A percentile compares a stretch with the other conserved stretches of the same genome.
Evolutionary conservation across 30 jellyfish, hydroid and myxozoan genomes (phyloP).

Genomic region (Hydractinia echinata): DNA sequence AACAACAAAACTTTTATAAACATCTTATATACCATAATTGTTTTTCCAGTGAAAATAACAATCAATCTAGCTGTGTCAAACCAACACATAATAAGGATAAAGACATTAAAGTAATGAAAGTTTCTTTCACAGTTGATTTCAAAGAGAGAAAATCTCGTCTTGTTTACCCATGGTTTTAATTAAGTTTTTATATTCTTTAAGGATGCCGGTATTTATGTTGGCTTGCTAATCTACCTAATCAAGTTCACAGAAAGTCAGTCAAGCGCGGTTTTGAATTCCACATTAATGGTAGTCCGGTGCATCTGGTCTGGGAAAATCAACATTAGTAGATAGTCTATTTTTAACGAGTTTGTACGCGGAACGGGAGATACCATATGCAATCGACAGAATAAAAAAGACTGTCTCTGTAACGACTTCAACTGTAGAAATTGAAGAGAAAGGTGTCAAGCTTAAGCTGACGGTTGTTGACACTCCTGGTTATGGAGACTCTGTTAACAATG

Average conservation of each 20-base stretch:
- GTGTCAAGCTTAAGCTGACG: slow-evolving; percentile 72
- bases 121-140: too few relatives aligned
- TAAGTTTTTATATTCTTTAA: neutral
- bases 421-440: slow-evolving; percentile 87
- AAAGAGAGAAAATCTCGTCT: too few relatives aligned
- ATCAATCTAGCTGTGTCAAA: too few relatives aligned
- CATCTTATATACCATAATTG: too few relatives aligned
- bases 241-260: slow-evolving; percentile 94
- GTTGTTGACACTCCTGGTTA: slow-evolving; percentile 98
- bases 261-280: slow-evolving; percentile 94
- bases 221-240: slow-evolving; percentile 97
- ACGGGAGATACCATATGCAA: slow-evolving; percentile 46
- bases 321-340: slow-evolving; percentile 86
- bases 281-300: slow-evolving; percentile 93
- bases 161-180: too few relatives aligned
- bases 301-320: slow-evolving; percentile 76
- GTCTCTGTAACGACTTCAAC: slow-evolving; percentile 63
- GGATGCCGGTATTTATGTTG: slow-evolving; percentile 66
- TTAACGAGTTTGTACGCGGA: slow-evolving; percentile 65
- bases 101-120: too few relatives aligned
- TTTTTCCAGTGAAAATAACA: too few relatives aligned
- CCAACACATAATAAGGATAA: too few relatives aligned
- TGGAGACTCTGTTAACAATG: slow-evolving; percentile 75
- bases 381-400: slow-evolving; percentile 61
- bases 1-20: too few relatives aligned